Percentiles rank a stretch among this genome's conserved stretches.
Conservation (phyloP, 2,888 invertebrate species). For the Cyrtodaria siliqua region DNA sequence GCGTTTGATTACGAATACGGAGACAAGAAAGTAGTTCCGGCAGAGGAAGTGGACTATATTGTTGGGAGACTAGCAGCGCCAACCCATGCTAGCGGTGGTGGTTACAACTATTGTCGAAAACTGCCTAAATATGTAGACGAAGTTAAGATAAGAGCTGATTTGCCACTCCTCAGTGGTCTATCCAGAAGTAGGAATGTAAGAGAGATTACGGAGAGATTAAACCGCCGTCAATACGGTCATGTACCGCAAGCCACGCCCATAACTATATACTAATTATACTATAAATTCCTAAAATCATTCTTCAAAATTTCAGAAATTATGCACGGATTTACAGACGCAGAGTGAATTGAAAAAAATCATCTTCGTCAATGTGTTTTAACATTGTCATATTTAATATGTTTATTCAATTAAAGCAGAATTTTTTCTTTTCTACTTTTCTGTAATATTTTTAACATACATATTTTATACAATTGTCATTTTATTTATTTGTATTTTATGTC, state of each 20-base stretch:
- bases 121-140: conserved; percentile 63
- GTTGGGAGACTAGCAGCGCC: conserved; percentile 60
- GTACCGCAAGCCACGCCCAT: conserved; percentile 51
- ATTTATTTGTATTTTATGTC: no score
- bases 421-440: no score
- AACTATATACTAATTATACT: conserved; percentile 40
- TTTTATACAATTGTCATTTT: no score
- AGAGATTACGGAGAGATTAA: conserved; percentile 67
- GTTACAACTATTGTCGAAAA: conserved; percentile 39
- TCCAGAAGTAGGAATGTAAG: conserved; percentile 63
- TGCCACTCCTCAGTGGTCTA: conserved; percentile 70
- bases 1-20: conserved; percentile 69
- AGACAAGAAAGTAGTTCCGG: conserved; percentile 58
- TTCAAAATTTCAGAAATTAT: no score
- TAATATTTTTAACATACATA: no score
- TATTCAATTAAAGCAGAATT: no score
- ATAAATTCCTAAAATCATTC: no score
- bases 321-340: no score
- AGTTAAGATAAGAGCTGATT: conserved; percentile 65
- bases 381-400: no score
- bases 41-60: conserved; percentile 68
- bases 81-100: conserved; percentile 54
- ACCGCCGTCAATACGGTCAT: conserved; percentile 38
- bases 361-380: no score
- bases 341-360: no score